A percentile compares a stretch with the other conserved stretches of the same genome.
phyloP scores from a whole-genome alignment of 2,113 vertebrate genomes.

The Rattus rattus region DNA sequence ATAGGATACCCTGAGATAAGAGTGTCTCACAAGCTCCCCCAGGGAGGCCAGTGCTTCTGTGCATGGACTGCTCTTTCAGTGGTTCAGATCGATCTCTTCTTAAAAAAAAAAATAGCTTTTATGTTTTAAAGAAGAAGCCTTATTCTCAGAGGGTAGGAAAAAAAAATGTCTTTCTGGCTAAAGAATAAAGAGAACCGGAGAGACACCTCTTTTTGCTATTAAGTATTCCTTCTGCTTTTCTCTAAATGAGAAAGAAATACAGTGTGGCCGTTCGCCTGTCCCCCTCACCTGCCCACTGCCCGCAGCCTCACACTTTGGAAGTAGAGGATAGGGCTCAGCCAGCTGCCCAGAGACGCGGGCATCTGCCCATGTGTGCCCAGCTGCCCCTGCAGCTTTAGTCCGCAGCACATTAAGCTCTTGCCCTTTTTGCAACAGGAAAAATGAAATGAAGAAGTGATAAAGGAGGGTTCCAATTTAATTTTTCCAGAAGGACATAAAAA shows the following conservation, averaged over 20 bases:
- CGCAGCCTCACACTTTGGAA: constrained; percentile 36
- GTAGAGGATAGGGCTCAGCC: constrained; percentile 10
- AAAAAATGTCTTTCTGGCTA: neutral
- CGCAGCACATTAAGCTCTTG: constrained; percentile 75
- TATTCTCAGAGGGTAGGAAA: neutral
- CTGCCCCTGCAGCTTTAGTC: constrained; percentile 75
- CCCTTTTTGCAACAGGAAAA: constrained; percentile 73
- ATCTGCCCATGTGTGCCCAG: constrained; percentile 79
- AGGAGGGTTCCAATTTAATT: constrained; percentile 77
- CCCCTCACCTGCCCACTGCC: neutral
- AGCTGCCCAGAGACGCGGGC: constrained; percentile 62
- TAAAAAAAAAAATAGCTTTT: neutral
- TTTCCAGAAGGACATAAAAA: constrained; percentile 73
- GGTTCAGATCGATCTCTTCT: neutral
- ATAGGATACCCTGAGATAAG: neutral
- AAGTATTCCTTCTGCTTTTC: neutral
- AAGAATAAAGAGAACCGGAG: constrained; percentile 28
- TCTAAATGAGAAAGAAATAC: neutral
- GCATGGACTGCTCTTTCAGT: neutral
- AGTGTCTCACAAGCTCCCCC: neutral
- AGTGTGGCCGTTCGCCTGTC: neutral
- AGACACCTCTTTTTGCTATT: neutral
- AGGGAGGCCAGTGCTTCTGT: neutral
- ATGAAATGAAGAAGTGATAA: constrained; percentile 75
- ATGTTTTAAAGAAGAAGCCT: neutral